A percentile compares a stretch with the other conserved stretches of the same genome.
Evolutionary conservation across 2,113 vertebrate species (phyloP).

Genomic region (Oostethus manadensis): DNA sequence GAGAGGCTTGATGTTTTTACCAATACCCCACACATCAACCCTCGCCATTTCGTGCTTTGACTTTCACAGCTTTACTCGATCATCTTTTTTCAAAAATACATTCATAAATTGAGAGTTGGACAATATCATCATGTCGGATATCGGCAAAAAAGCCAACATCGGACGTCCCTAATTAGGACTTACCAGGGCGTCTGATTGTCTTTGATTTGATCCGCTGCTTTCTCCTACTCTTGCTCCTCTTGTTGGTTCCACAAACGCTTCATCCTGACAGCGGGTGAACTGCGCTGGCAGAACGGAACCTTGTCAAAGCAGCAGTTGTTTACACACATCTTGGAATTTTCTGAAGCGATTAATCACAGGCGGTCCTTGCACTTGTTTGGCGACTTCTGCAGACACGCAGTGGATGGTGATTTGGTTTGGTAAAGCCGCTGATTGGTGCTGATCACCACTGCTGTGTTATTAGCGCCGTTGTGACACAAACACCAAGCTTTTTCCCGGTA

Average conservation of each 20-base stretch:
- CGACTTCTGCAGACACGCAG: slow-evolving; percentile 41
- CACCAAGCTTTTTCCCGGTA: slow-evolving; percentile 11
- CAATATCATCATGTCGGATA: too few relatives aligned
- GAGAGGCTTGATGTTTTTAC: too few relatives aligned
- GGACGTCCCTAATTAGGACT: too few relatives aligned
- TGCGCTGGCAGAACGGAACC: slow-evolving; percentile 58
- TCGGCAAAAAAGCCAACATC: too few relatives aligned
- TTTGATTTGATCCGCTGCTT: slow-evolving; percentile 51
- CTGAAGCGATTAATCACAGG: slow-evolving; percentile 55
- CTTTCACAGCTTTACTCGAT: too few relatives aligned
- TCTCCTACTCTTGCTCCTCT: slow-evolving; percentile 31
- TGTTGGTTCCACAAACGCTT: slow-evolving; percentile 56
- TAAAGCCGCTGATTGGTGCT: slow-evolving; percentile 56
- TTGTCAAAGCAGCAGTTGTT: slow-evolving; percentile 67
- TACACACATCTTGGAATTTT: slow-evolving; percentile 61
- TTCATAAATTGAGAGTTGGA: too few relatives aligned
- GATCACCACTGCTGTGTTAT: slow-evolving; percentile 33
- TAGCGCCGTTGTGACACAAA: slow-evolving; percentile 22
- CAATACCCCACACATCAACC: too few relatives aligned
- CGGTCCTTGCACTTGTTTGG: slow-evolving; percentile 53
- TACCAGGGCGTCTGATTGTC: slow-evolving; percentile 48
- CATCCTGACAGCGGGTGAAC: slow-evolving; percentile 63
- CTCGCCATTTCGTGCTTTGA: too few relatives aligned
- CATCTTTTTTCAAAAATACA: too few relatives aligned
- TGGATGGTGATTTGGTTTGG: slow-evolving; percentile 58